phyloP scores from a whole-genome alignment of 2,888 invertebrate species.

The Ramazzottius varieornatus region DNA sequence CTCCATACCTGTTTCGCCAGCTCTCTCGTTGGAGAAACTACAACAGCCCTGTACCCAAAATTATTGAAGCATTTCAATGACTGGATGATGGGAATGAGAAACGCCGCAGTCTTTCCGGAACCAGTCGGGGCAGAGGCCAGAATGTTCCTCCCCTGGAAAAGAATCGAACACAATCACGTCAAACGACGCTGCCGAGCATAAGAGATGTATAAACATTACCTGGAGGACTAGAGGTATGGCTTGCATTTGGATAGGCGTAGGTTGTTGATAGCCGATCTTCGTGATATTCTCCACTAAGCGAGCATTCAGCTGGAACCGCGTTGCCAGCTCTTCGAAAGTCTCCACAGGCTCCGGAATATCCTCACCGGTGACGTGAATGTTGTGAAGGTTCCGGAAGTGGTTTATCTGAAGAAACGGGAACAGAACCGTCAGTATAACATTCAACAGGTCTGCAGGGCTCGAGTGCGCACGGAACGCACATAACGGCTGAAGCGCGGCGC shows the following conservation, averaged over 20 bases:
- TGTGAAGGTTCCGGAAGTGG: constrained; percentile 41
- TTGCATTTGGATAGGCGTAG: constrained; percentile 77
- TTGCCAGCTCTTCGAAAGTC: constrained; percentile 37
- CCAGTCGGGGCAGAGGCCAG: constrained; percentile 90
- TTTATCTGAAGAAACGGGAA: constrained; percentile 35
- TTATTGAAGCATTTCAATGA: constrained; percentile 38
- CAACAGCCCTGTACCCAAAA: constrained; percentile 53
- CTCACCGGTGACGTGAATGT: constrained; percentile 49
- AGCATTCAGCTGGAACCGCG: constrained; percentile 31
- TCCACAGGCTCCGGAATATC: constrained; percentile 48
- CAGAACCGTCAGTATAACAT: too few relatives aligned
- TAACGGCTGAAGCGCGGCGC: too few relatives aligned
- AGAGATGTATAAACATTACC: constrained; percentile 23
- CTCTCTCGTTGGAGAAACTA: constrained; percentile 76
- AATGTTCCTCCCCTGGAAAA: constrained; percentile 41
- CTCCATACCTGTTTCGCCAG: constrained; percentile 73
- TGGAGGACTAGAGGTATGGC: constrained; percentile 61
- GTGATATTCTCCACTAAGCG: constrained; percentile 40
- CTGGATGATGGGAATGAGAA: constrained; percentile 61
- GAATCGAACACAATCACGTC: constrained; percentile 9
- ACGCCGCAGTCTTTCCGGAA: constrained; percentile 86
- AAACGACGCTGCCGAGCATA: constrained; percentile 7
- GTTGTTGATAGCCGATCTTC: constrained; percentile 40
- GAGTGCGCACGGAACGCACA: too few relatives aligned
- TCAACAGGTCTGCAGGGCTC: too few relatives aligned